Evolutionary conservation across 1,140 invertebrate species (phyloP).

Genomic region (Homarus americanus): DNA sequence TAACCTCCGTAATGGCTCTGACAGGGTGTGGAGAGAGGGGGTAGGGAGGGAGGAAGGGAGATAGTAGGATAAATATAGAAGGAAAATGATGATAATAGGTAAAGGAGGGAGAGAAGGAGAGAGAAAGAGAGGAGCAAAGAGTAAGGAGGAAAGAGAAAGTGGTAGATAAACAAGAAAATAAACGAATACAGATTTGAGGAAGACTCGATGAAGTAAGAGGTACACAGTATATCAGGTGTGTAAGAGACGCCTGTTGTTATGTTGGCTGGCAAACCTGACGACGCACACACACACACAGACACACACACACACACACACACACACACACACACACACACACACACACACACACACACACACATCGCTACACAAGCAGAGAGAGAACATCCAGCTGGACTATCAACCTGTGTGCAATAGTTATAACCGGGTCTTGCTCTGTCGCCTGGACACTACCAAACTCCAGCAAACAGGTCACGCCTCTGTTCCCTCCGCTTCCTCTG

Average conservation of each 20-base stretch:
- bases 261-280: no score
- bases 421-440: not conserved
- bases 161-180: not conserved
- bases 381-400: not conserved
- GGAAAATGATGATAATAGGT: not conserved
- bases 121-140: not conserved
- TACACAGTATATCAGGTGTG: no score
- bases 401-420: not conserved
- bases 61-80: not conserved
- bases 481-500: no score
- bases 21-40: no score
- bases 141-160: not conserved
- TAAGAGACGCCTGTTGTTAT: no score
- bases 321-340: constrained; percentile 3
- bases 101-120: not conserved
- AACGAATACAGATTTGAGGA: not conserved
- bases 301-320: constrained; percentile 6
- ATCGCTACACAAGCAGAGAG: not conserved
- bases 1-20: no score
- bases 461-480: no score
- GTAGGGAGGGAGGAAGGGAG: no score
- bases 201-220: no score
- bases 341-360: not conserved
- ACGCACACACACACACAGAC: not conserved
- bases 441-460: no score